Conservation (phyloP, 2,888 invertebrate genomes). For the Agonopterix arenella region DNA sequence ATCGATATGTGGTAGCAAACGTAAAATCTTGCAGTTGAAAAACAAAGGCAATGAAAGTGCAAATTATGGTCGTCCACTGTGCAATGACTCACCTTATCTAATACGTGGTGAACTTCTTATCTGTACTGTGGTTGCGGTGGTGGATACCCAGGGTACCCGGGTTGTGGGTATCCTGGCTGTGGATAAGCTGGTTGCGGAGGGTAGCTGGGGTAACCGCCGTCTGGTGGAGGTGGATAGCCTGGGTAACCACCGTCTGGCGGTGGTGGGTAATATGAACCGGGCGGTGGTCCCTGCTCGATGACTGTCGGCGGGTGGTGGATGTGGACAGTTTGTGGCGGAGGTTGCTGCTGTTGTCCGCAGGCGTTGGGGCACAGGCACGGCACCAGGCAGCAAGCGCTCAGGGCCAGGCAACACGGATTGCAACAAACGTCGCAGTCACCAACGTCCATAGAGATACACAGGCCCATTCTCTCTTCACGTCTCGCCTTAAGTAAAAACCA, state of each 20-base stretch:
- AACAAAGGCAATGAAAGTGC: conserved; percentile 2
- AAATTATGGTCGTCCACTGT: conserved; percentile 37
- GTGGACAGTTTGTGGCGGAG: conserved; percentile 49
- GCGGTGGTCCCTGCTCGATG: conserved; percentile 31
- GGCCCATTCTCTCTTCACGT: conserved; percentile 41
- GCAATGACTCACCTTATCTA: conserved; percentile 21
- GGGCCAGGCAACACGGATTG: conserved; percentile 62
- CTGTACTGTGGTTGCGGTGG: conserved; percentile 30
- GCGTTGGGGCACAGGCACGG: conserved; percentile 67
- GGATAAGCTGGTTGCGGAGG: conserved; percentile 29
- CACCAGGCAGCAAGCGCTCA: conserved; percentile 62
- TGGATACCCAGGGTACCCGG: conserved; percentile 19
- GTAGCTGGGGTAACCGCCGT: conserved; percentile 21
- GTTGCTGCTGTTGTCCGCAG: conserved; percentile 56
- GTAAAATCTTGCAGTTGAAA: no score
- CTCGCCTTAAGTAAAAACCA: conserved; percentile 3
- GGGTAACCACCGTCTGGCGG: conserved; percentile 36
- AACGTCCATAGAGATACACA: conserved; percentile 62
- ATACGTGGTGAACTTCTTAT: conserved; percentile 17
- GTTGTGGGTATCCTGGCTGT: conserved; percentile 15
- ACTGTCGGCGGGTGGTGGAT: conserved; percentile 50
- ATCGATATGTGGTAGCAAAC: no score
- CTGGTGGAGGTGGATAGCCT: conserved; percentile 18
- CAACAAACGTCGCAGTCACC: conserved; percentile 60
- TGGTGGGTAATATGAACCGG: conserved; percentile 32